Base-by-base conservation (phyloP, 2,797 vertebrate genomes). In the Karalla daura region DNA sequence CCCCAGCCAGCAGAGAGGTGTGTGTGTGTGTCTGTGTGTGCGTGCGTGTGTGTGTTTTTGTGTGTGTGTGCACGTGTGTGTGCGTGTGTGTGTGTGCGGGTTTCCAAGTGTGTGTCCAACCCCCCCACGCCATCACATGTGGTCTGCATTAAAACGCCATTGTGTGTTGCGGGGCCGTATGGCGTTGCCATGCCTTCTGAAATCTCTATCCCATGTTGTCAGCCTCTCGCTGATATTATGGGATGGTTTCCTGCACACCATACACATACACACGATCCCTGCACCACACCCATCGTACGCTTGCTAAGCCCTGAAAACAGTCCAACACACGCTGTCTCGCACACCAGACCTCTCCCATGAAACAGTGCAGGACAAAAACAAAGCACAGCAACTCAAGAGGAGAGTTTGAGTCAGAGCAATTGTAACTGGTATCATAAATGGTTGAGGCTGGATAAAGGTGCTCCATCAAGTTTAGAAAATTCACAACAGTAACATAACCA, bases 141-240 rank as follows among this genome's bases (percentile, higher is more conserved):
- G 89, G 76, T 85, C 66, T 61, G 69, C 62, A 85, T 89, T 84
- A 90, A 84, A 83, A 61, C 52, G 25, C 78, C 50, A 78, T 81
- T 83, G 82, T 85, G 71, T 59, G 62, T 76, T 70, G 37, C 47
- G 5, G 61, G 32, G 64, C 69, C 43, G 74, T 63, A 75, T 23
- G 52, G 63, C 18, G 56, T 75, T 67, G 62, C 75, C 76, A 72
- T 85, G 70, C 47, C 15, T 4, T 81, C 73, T 35, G 58, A 72
- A 81, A 82, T 86, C 80, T 52, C 76, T 46, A 79, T 78, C 78
- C 81, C 44, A 46, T 81, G 78, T 71, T 86, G 81, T 88, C 70
- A 70, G 76, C 41, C 74, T 70, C 60, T 74, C 49, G 11, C 40
- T 72, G 25, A 21, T 73, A 78, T 83, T 85, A 81, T 78, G 60